These are phyloP conservation scores for Trichopoda pennipes DNA, from an alignment of 2,888 invertebrate species.

Conservation along the genomic window DNA sequence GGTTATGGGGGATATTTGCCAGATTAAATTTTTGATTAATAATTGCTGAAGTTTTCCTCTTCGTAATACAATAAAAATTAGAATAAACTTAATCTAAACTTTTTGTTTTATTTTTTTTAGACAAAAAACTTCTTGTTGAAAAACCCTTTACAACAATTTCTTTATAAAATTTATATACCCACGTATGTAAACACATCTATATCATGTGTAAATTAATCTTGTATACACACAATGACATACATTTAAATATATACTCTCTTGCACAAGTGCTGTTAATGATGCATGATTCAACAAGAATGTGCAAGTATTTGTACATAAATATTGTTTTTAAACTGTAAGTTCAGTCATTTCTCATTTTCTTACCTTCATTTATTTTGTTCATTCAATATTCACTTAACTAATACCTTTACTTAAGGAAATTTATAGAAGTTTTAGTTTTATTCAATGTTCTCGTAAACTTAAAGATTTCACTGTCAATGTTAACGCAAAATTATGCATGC, in stretches of 20 bases:
- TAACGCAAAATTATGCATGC: conserved; percentile 59
- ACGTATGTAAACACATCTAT: too few species aligned
- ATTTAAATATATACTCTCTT: neutral
- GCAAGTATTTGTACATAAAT: neutral
- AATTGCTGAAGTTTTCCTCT: too few species aligned
- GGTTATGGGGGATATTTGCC: too few species aligned
- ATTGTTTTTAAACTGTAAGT: conserved; percentile 19
- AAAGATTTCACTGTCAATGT: conserved; percentile 65
- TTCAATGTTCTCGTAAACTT: conserved; percentile 48
- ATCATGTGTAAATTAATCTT: conserved; percentile 1
- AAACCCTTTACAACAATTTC: too few species aligned
- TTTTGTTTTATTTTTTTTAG: too few species aligned
- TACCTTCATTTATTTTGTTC: conserved; percentile 18
- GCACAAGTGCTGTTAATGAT: conserved; percentile 40
- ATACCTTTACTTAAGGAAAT: conserved; percentile 24
- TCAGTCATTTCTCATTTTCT: conserved; percentile 35
- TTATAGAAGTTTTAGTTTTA: conserved; percentile 12
- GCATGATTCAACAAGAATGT: conserved; percentile 25
- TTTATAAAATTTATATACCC: too few species aligned
- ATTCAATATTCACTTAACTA: conserved; percentile 21
- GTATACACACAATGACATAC: neutral
- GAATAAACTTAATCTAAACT: too few species aligned
- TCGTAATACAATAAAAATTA: too few species aligned
- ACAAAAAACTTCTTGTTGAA: too few species aligned
- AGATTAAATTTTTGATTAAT: too few species aligned